Evolutionary conservation across 2,888 invertebrate species (phyloP).

Genomic region (Brachypterus glaber): DNA sequence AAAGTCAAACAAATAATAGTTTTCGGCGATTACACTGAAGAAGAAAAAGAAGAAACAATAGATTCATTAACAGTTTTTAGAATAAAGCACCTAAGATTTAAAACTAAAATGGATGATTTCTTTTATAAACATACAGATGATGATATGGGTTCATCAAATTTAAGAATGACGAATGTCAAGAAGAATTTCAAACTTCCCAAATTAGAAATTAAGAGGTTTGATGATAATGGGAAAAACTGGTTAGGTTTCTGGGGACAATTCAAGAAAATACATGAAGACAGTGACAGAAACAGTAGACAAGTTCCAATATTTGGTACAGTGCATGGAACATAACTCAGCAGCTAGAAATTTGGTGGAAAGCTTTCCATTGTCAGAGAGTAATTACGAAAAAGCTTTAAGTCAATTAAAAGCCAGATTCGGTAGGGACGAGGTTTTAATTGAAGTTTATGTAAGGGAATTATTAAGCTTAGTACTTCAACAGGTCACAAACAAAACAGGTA

Average conservation of each 20-base stretch:
- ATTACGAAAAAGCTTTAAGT: slow-evolving; percentile 4
- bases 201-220: slow-evolving; percentile 11
- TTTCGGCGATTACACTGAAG: too few relatives aligned
- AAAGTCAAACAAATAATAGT: too few relatives aligned
- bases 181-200: too few relatives aligned
- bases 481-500: too few relatives aligned
- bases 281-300: slow-evolving; percentile 9
- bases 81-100: too few relatives aligned
- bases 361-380: slow-evolving; percentile 10
- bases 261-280: slow-evolving; percentile 12
- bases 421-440: slow-evolving; percentile 11
- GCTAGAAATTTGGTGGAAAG: slow-evolving; percentile 11
- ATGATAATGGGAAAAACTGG: slow-evolving; percentile 10
- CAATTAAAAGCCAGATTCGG: slow-evolving; percentile 10
- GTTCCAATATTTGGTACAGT: slow-evolving; percentile 13
- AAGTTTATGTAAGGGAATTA: too few relatives aligned
- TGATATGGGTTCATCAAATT: too few relatives aligned
- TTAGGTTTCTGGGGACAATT: slow-evolving; percentile 11
- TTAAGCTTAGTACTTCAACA: slow-evolving; percentile 7
- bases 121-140: too few relatives aligned
- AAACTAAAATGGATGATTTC: too few relatives aligned
- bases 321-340: slow-evolving; percentile 5
- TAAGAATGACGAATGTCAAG: too few relatives aligned
- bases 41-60: too few relatives aligned
- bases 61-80: too few relatives aligned